Conservation (phyloP, 2,113 vertebrate species). For the Paracanthobrama guichenoti region DNA sequence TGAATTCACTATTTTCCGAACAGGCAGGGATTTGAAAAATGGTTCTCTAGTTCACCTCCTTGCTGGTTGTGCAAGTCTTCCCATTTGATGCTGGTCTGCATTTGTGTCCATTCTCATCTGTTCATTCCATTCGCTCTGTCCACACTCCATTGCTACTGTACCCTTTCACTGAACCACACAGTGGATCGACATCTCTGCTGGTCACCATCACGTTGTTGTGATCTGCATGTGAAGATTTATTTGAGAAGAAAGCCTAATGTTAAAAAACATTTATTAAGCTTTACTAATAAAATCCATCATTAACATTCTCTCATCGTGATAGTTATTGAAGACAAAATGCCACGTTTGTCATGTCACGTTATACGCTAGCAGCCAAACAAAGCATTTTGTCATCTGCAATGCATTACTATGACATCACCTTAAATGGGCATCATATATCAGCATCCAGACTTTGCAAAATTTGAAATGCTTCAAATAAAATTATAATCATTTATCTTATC, state of each 20-base stretch:
- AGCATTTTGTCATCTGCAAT: constrained; percentile 7
- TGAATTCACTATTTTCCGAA: not conserved
- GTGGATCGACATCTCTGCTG: constrained; percentile 9
- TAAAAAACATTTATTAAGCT: not conserved
- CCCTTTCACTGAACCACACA: constrained; percentile 8
- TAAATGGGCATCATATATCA: constrained; percentile 16
- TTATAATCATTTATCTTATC: not conserved
- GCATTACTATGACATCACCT: constrained; percentile 18
- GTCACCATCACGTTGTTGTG: constrained; percentile 20
- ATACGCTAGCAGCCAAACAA: constrained; percentile 8
- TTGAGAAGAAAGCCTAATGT: not conserved
- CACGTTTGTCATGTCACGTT: not conserved
- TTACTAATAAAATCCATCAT: not conserved
- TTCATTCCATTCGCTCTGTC: constrained; percentile 51
- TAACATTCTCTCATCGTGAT: constrained; percentile 6
- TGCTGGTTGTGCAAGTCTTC: constrained; percentile 66
- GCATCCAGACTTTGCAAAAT: constrained; percentile 36
- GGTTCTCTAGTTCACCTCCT: constrained; percentile 51
- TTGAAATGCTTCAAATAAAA: not conserved
- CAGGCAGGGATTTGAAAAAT: not conserved
- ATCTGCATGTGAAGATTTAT: constrained; percentile 39
- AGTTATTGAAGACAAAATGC: not conserved
- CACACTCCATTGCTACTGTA: not conserved
- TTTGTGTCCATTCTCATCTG: constrained; percentile 58
- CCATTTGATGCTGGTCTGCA: constrained; percentile 56